These are phyloP conservation scores for Nautilus pompilius DNA, from an alignment of 1,140 invertebrate genomes.

Conservation along the genomic window DNA sequence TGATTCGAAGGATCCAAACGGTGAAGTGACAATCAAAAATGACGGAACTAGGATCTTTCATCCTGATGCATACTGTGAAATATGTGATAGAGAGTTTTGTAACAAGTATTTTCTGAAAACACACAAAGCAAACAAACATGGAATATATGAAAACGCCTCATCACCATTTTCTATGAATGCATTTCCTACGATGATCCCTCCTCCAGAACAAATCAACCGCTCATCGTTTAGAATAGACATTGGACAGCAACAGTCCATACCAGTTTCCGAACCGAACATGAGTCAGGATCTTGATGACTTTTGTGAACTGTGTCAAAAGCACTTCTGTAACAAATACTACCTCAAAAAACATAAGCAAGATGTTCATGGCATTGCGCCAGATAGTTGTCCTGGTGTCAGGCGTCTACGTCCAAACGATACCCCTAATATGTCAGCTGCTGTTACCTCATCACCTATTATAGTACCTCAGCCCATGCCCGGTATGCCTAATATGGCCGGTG, in stretches of 20 bases:
- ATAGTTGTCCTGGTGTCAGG: conserved; percentile 16
- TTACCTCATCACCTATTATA: conserved; percentile 35
- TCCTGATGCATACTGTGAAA: conserved; percentile 81
- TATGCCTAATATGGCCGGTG: conserved; percentile 42
- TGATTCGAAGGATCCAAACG: not conserved
- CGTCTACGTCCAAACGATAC: conserved; percentile 17
- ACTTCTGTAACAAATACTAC: conserved; percentile 60
- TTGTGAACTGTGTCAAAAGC: conserved; percentile 56
- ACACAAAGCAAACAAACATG: conserved; percentile 99
- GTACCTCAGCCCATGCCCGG: conserved; percentile 17
- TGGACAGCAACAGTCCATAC: conserved; percentile 1
- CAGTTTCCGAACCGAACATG: conserved; percentile 13
- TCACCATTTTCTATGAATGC: conserved; percentile 33
- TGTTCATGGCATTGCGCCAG: conserved; percentile 60
- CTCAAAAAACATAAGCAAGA: conserved; percentile 64
- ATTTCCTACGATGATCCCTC: conserved; percentile 7
- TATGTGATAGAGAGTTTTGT: conserved; percentile 63
- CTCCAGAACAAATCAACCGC: conserved; percentile 2
- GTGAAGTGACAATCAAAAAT: not conserved
- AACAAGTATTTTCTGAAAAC: conserved; percentile 72
- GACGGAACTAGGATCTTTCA: conserved; percentile 38
- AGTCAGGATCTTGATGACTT: conserved; percentile 49
- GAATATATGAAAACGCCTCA: conserved; percentile 64
- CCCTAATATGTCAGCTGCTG: conserved; percentile 27
- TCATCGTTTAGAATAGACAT: conserved; percentile 1